These are phyloP conservation scores for Coptodon rendalli DNA, from an alignment of 2,113 vertebrate species.

Conservation along the genomic window DNA sequence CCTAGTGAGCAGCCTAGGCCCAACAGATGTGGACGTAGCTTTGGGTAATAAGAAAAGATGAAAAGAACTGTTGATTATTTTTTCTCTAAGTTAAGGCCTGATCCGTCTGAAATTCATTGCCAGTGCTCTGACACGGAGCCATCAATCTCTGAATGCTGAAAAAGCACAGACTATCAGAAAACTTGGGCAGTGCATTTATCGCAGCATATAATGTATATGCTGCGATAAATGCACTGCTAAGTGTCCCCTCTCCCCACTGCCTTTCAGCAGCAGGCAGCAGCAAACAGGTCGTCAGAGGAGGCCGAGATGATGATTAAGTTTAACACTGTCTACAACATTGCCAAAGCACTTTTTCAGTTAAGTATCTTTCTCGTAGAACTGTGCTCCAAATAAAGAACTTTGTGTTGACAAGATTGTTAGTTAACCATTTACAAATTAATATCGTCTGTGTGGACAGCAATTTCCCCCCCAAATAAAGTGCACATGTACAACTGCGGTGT, in stretches of 20 bases:
- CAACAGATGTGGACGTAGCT: accelerated
- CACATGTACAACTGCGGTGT: too few relatives aligned
- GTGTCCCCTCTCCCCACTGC: not conserved
- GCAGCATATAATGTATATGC: not conserved
- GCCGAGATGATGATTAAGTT: accelerated
- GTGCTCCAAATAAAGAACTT: not conserved
- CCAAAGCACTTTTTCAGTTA: not conserved
- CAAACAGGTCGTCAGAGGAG: not conserved
- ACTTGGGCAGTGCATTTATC: not conserved
- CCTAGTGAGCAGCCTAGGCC: not conserved
- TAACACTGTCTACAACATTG: not conserved
- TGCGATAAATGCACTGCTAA: not conserved
- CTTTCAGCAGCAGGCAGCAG: too few relatives aligned
- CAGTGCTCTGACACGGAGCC: not conserved
- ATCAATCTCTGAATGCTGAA: not conserved
- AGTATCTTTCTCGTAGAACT: accelerated
- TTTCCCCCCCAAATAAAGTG: too few relatives aligned
- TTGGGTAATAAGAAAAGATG: not conserved
- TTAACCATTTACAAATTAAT: too few relatives aligned
- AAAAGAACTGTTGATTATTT: not conserved
- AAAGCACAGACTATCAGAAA: not conserved
- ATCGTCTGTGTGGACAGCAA: too few relatives aligned
- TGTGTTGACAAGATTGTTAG: too few relatives aligned
- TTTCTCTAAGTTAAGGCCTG: not conserved
- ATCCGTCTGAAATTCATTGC: accelerated